Conservation (phyloP, 2,888 invertebrate species). For the Epinotia bilunana region DNA sequence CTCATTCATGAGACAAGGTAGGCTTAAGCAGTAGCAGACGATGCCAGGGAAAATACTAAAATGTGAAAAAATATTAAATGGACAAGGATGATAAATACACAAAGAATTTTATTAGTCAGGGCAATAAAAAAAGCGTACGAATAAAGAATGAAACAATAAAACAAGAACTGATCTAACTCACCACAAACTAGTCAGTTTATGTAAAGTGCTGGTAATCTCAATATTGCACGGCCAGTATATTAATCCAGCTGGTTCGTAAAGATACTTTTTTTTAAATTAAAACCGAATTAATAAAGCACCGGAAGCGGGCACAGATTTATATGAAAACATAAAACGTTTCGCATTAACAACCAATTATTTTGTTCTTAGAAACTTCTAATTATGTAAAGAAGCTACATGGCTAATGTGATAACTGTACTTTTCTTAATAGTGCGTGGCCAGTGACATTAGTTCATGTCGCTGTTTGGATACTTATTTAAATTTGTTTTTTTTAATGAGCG, state of each 20-base stretch:
- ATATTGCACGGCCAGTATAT: conserved; percentile 64
- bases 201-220: conserved; percentile 54
- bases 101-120: background rate
- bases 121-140: conserved; percentile 47
- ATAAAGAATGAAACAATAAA: conserved; percentile 72
- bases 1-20: background rate
- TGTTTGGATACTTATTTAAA: conserved; percentile 41
- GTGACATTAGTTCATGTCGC: conserved; percentile 39
- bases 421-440: conserved; percentile 32
- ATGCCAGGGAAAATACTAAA: too few species aligned
- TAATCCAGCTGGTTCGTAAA: conserved; percentile 57
- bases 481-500: conserved; percentile 29
- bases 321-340: conserved; percentile 66
- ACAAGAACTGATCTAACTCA: conserved; percentile 56
- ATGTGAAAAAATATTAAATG: background rate
- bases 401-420: conserved; percentile 40
- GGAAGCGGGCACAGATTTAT: conserved; percentile 71
- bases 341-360: conserved; percentile 60
- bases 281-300: conserved; percentile 63
- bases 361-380: conserved; percentile 55
- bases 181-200: conserved; percentile 51
- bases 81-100: conserved; percentile 5
- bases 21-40: too few species aligned
- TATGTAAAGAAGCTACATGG: conserved; percentile 51
- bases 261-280: conserved; percentile 60